Base-by-base conservation (phyloP, 2,113 vertebrate genomes). In the Atlantisia rogersi region DNA sequence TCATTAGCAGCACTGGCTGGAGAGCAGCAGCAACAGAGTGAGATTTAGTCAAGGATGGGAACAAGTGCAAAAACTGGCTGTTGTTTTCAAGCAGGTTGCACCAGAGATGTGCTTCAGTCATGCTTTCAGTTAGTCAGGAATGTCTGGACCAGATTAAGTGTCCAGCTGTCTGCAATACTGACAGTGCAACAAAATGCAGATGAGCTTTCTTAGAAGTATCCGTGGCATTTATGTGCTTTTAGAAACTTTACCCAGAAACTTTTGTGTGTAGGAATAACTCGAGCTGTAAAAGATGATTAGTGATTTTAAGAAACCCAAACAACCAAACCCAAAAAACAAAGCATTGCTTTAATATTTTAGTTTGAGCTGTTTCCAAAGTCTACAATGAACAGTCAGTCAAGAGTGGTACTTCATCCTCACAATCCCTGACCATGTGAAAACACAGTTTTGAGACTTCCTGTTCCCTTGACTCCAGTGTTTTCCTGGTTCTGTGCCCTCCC, bases 331-430 rank as follows among this genome's bases (percentile, higher is more conserved):
- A 42, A 85, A 59, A 40, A n/a, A 17, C n/a, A 68, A 90, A 82
- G 6, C 48, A 62, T 88, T 69, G 53, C 35, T 96, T 85, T 82
- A 88, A 35, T 92, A 53, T 90, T 95, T 95, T 67, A 60, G 35
- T 93, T 71, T 58, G n/a, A 91, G 48, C 53, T 80, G 90, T 94
- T 95, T 94, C 92, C 92, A 93, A 88, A 77, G 82, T 44, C 67
- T 88, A 90, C 63, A 92, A 25, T 44, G 70, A 88, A 53, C 60
- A 25, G 29, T 28, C 29, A 53, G 58, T 76, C 67, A 84, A 35
- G 78, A 82, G 55, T 48, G 14, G 29, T 79, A 17, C 82, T 93
- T 93, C 90, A 76, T 82, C 84, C 62, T 91, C 35, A 58, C 18
- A 17, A 65, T 85, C 55, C 50, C n/a, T 62, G 40, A 37, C 39